phyloP scores from a whole-genome alignment of 1,140 invertebrate species.

The Euschistus heros region DNA sequence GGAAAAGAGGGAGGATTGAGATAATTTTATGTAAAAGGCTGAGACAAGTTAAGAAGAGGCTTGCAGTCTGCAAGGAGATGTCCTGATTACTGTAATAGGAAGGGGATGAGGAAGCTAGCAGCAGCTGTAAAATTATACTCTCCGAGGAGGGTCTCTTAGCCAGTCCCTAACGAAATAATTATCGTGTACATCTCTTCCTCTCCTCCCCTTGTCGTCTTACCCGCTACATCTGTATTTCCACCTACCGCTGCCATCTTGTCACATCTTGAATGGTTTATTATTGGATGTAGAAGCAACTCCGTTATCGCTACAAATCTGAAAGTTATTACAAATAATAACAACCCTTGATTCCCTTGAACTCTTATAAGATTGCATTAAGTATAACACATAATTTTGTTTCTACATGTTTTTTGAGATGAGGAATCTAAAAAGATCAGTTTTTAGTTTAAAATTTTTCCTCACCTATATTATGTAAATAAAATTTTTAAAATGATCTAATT shows the following conservation, averaged over 20 bases:
- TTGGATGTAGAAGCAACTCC: neutral
- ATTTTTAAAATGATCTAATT: too few species aligned
- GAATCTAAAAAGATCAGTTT: too few species aligned
- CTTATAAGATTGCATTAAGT: too few species aligned
- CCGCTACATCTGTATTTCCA: neutral
- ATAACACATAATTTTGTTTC: too few species aligned
- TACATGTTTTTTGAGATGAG: too few species aligned
- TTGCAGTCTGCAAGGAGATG: slow-evolving; percentile 9
- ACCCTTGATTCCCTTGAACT: too few species aligned
- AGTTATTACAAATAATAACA: too few species aligned
- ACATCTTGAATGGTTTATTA: neutral
- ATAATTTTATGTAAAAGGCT: slow-evolving; percentile 11
- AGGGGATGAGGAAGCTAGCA: neutral
- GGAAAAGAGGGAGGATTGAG: neutral
- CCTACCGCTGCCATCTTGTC: neutral
- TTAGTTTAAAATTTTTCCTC: too few species aligned
- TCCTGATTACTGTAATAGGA: slow-evolving; percentile 9
- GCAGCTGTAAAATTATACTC: slow-evolving; percentile 9
- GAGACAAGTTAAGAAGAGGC: neutral
- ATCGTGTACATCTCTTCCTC: neutral
- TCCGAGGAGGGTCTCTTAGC: neutral
- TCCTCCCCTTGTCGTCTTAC: neutral
- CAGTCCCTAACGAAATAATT: slow-evolving; percentile 2
- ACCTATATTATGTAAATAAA: too few species aligned
- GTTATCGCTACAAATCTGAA: neutral